Evolutionary conservation across 2,888 invertebrate species (phyloP), one percentile per base, ranked within the genome.

Genomic region (Hipparchia semele): DNA sequence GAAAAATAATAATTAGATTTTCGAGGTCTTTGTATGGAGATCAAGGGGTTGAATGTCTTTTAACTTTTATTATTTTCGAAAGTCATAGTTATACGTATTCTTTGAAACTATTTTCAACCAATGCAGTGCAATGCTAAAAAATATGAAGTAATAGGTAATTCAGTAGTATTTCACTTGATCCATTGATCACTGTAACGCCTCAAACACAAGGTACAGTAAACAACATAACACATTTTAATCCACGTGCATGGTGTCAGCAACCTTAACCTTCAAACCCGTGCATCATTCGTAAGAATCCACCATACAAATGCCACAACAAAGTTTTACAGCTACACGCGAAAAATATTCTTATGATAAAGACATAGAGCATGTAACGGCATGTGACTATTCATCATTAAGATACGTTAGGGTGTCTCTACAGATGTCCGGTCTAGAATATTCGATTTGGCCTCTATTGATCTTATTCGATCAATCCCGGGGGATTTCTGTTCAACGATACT

Each of bases 391-490:
- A 39, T 10, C 56, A 13, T n/a, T 56, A 13, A 12, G 13, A 56
- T 13, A 56, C 6, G 56, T 56, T 6, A 13, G 60, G 6, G 60
- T 60, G 6, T 4, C 60, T 60, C 39, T 39, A 60, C 60, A 60
- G 39, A 60, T 60, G 39, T 60, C 39, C 60, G 39, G 39, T 12
- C 56, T 7, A 56, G 56, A 5, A 6, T 13, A 56, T 56, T 56
- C n/a, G n/a, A 56, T 56, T 56, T 56, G 56, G 13, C 56, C 56
- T 56, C n/a, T 56, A n/a, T 56, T 56, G 56, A 56, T 56, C 13
- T 56, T 13, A 13, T 56, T 13, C 56, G 56, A 56, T 56, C 56
- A 56, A 7, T 56, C 56, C 56, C n/a, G 6, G 56, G n/a, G 56
- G n/a, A 56, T 56, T 56, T n/a, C 56, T 13, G 56, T 13, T 13